These are phyloP conservation scores for Brachionus sp. DNA, from an alignment of 1,140 invertebrate genomes.

Conservation along the genomic window DNA sequence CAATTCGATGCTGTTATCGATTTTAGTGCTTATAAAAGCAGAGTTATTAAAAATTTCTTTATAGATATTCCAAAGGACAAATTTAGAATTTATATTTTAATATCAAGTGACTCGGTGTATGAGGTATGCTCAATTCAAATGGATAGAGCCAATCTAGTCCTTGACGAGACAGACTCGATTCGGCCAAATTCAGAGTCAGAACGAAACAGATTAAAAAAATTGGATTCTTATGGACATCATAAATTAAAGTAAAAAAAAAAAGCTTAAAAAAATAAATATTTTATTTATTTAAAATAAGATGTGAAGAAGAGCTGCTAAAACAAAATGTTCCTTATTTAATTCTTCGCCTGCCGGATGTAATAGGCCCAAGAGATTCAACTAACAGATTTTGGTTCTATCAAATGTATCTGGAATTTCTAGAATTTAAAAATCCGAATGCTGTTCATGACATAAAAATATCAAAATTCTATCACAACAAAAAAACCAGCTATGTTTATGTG, in stretches of 20 bases:
- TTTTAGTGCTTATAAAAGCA: constrained; percentile 60
- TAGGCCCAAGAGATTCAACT: constrained; percentile 61
- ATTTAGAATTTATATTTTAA: constrained; percentile 59
- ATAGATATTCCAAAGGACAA: constrained; percentile 51
- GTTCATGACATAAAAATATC: constrained; percentile 55
- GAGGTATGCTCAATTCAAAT: constrained; percentile 52
- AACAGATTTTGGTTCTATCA: constrained; percentile 62
- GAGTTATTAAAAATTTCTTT: constrained; percentile 54
- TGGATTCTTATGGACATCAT: constrained; percentile 59
- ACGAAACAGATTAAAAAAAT: constrained; percentile 49
- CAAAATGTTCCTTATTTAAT: constrained; percentile 56
- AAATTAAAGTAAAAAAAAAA: constrained; percentile 44
- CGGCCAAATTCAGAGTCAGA: constrained; percentile 53
- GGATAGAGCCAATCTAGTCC: constrained; percentile 48
- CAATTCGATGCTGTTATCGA: constrained; percentile 60
- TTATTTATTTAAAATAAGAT: constrained; percentile 49
- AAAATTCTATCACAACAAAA: constrained; percentile 49
- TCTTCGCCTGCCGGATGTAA: constrained; percentile 61
- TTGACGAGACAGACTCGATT: constrained; percentile 54
- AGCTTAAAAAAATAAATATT: not conserved
- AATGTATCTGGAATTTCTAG: constrained; percentile 58
- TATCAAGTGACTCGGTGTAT: constrained; percentile 62
- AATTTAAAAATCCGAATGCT: constrained; percentile 47
- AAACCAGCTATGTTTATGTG: constrained; percentile 60
- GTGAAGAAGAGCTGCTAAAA: constrained; percentile 57